A percentile compares a stretch with the other conserved stretches of the same genome.
Conservation (phyloP, 1,140 invertebrate species). For the Brachionus rubens region DNA sequence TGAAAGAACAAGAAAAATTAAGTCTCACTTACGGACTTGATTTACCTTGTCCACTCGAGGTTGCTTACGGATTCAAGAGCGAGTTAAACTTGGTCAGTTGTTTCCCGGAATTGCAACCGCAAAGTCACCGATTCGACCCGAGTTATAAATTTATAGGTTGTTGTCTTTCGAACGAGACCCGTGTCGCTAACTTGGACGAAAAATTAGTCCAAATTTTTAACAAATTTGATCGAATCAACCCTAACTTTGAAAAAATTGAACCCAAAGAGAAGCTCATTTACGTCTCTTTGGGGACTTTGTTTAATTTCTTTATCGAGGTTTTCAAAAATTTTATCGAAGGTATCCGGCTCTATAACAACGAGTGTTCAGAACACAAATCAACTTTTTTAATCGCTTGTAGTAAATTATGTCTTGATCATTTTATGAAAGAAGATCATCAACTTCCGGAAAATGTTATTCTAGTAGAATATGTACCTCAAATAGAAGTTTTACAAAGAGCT, state of each 20-base stretch:
- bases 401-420: neutral
- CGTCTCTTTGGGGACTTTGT: neutral
- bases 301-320: neutral
- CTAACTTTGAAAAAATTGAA: neutral
- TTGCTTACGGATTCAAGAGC: neutral
- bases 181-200: neutral
- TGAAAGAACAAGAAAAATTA: conserved; percentile 1
- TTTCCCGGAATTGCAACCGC: neutral
- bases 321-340: neutral
- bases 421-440: neutral
- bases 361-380: neutral
- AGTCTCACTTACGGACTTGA: neutral
- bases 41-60: neutral
- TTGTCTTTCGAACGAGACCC: neutral
- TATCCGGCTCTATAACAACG: neutral
- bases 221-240: neutral
- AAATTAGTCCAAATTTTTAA: neutral
- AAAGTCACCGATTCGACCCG: neutral
- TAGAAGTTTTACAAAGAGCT: conserved; percentile 40
- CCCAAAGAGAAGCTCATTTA: neutral
- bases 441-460: conserved; percentile 8
- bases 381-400: neutral
- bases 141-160: conserved; percentile 15
- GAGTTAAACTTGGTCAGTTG: neutral
- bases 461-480: conserved; percentile 52